These are phyloP conservation scores for Hyposoter dolosus DNA, from an alignment of 2,888 invertebrate genomes.

Conservation along the genomic window DNA sequence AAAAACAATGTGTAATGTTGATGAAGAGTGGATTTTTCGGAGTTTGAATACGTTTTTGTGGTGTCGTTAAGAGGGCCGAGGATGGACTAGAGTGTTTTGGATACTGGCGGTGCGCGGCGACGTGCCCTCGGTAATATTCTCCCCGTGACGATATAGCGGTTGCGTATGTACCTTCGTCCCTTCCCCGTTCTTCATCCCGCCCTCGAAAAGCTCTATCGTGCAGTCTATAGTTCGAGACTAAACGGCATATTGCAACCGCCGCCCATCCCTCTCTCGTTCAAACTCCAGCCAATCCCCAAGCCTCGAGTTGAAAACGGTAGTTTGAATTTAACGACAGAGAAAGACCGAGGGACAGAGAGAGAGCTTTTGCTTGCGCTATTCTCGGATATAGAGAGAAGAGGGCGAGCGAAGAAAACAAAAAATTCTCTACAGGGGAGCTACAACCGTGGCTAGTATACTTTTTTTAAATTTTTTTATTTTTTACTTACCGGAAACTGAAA, in stretches of 20 bases:
- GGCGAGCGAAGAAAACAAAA: slow-evolving; percentile 43
- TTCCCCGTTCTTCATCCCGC: slow-evolving; percentile 64
- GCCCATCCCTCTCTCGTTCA: slow-evolving; percentile 69
- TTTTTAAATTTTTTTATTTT: slow-evolving; percentile 1
- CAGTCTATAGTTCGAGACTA: slow-evolving; percentile 38
- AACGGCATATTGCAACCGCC: slow-evolving; percentile 32
- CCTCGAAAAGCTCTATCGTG: slow-evolving; percentile 49
- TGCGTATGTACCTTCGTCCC: slow-evolving; percentile 75
- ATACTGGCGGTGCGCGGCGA: slow-evolving; percentile 74
- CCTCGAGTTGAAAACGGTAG: slow-evolving; percentile 69
- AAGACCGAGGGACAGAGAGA: neutral
- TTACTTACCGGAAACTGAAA: slow-evolving; percentile 58
- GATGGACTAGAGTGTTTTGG: slow-evolving; percentile 62
- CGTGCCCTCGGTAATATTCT: slow-evolving; percentile 80
- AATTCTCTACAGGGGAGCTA: slow-evolving; percentile 49
- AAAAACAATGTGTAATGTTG: slow-evolving; percentile 1
- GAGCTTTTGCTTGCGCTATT: slow-evolving; percentile 65
- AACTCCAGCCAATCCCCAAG: slow-evolving; percentile 77
- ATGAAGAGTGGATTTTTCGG: slow-evolving; percentile 3
- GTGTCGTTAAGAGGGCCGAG: slow-evolving; percentile 17
- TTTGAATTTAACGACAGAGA: slow-evolving; percentile 52
- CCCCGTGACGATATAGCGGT: slow-evolving; percentile 82
- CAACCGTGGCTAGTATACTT: neutral
- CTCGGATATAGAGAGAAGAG: slow-evolving; percentile 51
- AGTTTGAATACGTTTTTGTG: neutral